phyloP scores from a whole-genome alignment of 1,140 invertebrate species.

The Tyrophagus putrescentiae region DNA sequence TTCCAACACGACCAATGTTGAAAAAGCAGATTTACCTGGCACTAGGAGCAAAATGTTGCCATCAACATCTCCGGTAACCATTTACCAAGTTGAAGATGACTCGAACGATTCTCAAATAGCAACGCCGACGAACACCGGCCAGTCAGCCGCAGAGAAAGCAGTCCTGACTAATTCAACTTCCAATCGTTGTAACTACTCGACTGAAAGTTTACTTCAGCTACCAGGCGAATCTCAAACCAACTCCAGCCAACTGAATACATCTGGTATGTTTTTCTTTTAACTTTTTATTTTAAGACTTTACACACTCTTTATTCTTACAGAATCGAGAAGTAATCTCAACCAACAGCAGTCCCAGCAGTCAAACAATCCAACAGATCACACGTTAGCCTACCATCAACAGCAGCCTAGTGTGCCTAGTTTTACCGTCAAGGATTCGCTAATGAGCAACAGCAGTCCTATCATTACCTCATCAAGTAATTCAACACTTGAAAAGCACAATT shows the following conservation, averaged over 20 bases:
- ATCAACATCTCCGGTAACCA: neutral
- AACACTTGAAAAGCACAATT: neutral
- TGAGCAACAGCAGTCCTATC: too few relatives aligned
- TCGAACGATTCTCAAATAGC: neutral
- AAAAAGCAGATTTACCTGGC: too few relatives aligned
- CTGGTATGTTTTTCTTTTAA: neutral
- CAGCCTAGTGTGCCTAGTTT: neutral
- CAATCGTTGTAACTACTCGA: slow-evolving; percentile 4
- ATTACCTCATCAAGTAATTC: neutral
- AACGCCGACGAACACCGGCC: neutral
- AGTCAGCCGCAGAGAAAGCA: neutral
- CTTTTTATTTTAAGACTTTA: neutral
- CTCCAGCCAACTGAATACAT: neutral
- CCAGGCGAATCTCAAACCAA: neutral
- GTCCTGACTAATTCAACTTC: neutral
- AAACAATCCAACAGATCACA: neutral
- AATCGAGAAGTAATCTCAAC: neutral
- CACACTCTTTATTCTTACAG: neutral
- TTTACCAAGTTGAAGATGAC: neutral
- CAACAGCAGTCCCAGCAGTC: neutral
- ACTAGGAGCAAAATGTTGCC: too few relatives aligned
- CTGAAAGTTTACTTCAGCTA: slow-evolving; percentile 2
- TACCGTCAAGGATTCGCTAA: slow-evolving; percentile 3
- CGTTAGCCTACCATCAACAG: neutral
- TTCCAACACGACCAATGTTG: too few relatives aligned